Percentiles rank a stretch among this genome's conserved stretches.
These are phyloP conservation scores for Eupeodes corollae DNA, from an alignment of 1,140 invertebrate species.

Conservation along the genomic window DNA sequence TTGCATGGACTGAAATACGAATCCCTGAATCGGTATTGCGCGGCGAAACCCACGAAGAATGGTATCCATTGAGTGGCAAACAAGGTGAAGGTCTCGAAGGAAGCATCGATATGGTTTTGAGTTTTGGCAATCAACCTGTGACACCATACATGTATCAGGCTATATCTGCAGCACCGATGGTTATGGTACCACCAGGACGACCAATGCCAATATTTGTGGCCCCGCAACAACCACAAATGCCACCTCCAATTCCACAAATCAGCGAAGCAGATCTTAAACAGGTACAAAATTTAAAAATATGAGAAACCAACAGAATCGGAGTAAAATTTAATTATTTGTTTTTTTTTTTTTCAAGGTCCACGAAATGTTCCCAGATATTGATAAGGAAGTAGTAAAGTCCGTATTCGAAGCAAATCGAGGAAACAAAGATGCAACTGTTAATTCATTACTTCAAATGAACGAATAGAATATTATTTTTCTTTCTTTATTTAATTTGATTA, in stretches of 20 bases:
- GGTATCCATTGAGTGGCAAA: constrained; percentile 83
- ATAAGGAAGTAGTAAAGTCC: constrained; percentile 82
- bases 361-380: constrained; percentile 94
- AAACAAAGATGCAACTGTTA: constrained; percentile 83
- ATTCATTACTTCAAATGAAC: constrained; percentile 78
- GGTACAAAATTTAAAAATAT: constrained; percentile 38
- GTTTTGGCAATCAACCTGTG: constrained; percentile 43
- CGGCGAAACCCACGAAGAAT: constrained; percentile 86
- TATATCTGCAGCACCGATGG: constrained; percentile 38
- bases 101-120: constrained; percentile 64
- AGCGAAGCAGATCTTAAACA: constrained; percentile 68
- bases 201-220: constrained; percentile 43
- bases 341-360: constrained; percentile 52
- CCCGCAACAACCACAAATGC: constrained; percentile 23
- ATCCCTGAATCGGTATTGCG: constrained; percentile 72
- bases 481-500: no score
- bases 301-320: no score
- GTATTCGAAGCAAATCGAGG: constrained; percentile 81
- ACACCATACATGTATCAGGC: constrained; percentile 9
- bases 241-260: constrained; percentile 33
- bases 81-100: constrained; percentile 90
- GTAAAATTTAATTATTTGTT: background rate
- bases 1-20: constrained; percentile 81
- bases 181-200: constrained; percentile 50
- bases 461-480: constrained; percentile 39